phyloP scores from a whole-genome alignment of 1,140 invertebrate genomes.

The Heliconius hermathena region DNA sequence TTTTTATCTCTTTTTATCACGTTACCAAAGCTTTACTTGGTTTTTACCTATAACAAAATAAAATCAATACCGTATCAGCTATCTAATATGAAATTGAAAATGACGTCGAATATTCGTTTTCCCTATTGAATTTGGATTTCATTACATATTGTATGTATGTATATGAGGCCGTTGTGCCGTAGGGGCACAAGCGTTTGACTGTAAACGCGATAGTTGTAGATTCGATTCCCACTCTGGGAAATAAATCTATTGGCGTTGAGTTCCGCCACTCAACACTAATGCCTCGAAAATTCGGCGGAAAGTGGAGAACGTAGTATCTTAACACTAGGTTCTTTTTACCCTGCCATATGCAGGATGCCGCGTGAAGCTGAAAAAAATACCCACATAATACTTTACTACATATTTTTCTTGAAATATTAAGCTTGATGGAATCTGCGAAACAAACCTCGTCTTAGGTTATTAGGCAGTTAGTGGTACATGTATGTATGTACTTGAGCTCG shows the following conservation, averaged over 20 bases:
- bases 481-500: constrained; percentile 40
- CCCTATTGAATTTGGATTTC: not conserved
- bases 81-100: not conserved
- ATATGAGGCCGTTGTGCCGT: too few relatives aligned
- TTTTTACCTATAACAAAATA: not conserved
- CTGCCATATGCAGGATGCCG: too few relatives aligned
- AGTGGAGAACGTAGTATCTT: too few relatives aligned
- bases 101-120: not conserved
- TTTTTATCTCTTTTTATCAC: too few relatives aligned
- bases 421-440: constrained; percentile 14
- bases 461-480: constrained; percentile 42
- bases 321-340: too few relatives aligned
- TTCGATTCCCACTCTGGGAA: too few relatives aligned
- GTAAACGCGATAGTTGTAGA: too few relatives aligned
- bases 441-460: constrained; percentile 33
- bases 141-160: not conserved
- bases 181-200: too few relatives aligned
- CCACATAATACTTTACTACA: not conserved
- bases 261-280: too few relatives aligned
- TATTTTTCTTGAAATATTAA: not conserved
- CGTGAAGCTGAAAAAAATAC: too few relatives aligned
- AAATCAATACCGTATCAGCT: not conserved
- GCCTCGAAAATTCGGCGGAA: not conserved
- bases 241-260: too few relatives aligned
- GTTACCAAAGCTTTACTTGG: not conserved